Base-by-base conservation (phyloP, 2,888 invertebrate species). In the Margaritifera margaritifera region DNA sequence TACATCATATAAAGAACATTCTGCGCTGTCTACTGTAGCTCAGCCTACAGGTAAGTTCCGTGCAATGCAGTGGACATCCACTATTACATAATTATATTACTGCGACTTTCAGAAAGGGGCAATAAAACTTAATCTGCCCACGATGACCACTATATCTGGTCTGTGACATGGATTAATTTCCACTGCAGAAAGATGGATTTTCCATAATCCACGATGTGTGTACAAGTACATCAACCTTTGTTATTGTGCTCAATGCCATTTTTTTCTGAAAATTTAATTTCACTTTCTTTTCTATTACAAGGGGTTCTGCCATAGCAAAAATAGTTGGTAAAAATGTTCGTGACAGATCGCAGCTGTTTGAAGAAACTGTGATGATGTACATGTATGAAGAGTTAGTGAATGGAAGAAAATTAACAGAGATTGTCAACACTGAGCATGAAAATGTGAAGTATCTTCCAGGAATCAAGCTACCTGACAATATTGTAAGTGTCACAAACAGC, bases 401-500 rank as follows among this genome's bases (percentile, higher is more conserved):
- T 79, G 94, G 98, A 82, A 94, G 94, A 88, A 99, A 99, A 89
- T 91, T 99, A 74, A 98, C 98, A 59, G 99, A 99, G 91, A 98
- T 98, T 79, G 99, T 99, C 86, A 99, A 99, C 91, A 94, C 95
- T 86, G 94, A 95, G n/a, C 98, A 99, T 90, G 99, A 98, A 91
- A 99, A 99, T 92, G 94, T 98, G 8, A 99, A 99, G 92, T 99
- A 99, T 91, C 92, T 99, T 80, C 98, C 98, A 27, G 98, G 98
- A 53, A 95, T 96, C 89, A 95, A 94, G 90, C 90, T 99, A 69
- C 98, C 99, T 27, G 91, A 93, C 25, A 99, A 99, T 93, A 96
- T 99, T 91, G 98, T 98, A 92, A 93, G 96, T 15, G 3, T 42
- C 15, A 42, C 42, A 11, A 42, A 15, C 42, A 11, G 11, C 15